Evolutionary conservation across 2,797 vertebrate species (phyloP), one percentile per base, ranked within the genome.

Genomic region (Argentina silus): DNA sequence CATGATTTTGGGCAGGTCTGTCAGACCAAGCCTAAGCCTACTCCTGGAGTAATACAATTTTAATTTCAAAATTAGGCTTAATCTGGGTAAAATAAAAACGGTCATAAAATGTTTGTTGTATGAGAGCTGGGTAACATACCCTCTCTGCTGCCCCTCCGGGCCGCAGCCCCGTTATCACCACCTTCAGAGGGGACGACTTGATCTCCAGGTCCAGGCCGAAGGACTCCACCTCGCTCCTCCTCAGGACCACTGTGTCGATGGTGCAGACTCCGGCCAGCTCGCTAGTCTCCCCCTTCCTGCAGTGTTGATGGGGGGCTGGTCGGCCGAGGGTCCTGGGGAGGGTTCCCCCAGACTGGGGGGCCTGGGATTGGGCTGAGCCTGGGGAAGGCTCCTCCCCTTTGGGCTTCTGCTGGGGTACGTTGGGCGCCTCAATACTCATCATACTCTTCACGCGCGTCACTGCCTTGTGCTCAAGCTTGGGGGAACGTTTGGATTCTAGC

Each of bases 401-500:
- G 61, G 89, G 83, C 60, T 87, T 91, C 66, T 76, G 89, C 60
- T 83, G 87, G 9, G 86, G 78, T 7, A 87, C 76, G 57, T 87
- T 89, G 4, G 93, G 51, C 2, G 90, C 90, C 76, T 95, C 94
- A 0, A 81, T 91, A 79, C 92, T 95, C 89, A 93, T 91, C 86
- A 92, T 93, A 76, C 92, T 95, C 85, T 94, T 97, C 27, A 95
- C 92, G 42, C 94, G 88, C 0, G 90, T 90, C 45, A 94, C 90
- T 0, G 94, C 94, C 88, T 93, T 96, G 86, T 95, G 95, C 78
- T 97, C 96, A 59, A 97, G 81, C 83, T 96, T 96, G 21, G 96
- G 95, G 0, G 95, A 96, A 69, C 93, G 94, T 81, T 93, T 95
- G 0, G 91, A 91, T 75, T 95, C 96, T 63, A 77, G 0, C 0